Evolutionary conservation across 2,888 invertebrate genomes (phyloP).

Genomic region (Phragmatobia fuliginosa): DNA sequence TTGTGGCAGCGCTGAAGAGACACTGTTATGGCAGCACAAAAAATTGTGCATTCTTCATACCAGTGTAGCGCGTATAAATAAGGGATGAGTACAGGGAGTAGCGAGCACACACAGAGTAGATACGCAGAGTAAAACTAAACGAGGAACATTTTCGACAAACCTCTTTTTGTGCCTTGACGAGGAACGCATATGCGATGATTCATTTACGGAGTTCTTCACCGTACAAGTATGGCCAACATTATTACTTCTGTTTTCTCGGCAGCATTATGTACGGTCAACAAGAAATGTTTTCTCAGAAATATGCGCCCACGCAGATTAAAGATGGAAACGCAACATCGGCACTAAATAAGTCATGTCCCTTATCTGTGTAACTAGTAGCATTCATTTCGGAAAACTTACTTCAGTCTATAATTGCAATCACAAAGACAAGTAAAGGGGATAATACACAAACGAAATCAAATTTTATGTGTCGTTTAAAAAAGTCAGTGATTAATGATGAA

Average conservation of each 20-base stretch:
- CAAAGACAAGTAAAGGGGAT: constrained; percentile 35
- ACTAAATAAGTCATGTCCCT: constrained; percentile 84
- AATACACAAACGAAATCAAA: constrained; percentile 11
- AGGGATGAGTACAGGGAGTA: constrained; percentile 80
- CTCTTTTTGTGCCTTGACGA: constrained; percentile 82
- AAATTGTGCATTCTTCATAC: constrained; percentile 81
- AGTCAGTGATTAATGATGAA: constrained; percentile 12
- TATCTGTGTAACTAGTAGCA: constrained; percentile 75
- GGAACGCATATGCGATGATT: constrained; percentile 85
- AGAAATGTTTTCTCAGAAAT: constrained; percentile 85
- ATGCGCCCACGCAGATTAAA: constrained; percentile 85
- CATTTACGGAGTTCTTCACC: constrained; percentile 83
- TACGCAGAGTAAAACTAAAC: constrained; percentile 72
- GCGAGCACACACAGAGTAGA: constrained; percentile 60
- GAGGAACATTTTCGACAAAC: constrained; percentile 84
- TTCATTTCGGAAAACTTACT: constrained; percentile 67
- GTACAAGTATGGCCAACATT: constrained; percentile 83
- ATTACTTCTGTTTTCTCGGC: constrained; percentile 85
- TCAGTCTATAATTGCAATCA: constrained; percentile 63
- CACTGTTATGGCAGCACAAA: constrained; percentile 78
- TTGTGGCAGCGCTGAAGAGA: constrained; percentile 69
- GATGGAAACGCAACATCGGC: constrained; percentile 83
- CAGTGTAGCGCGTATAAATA: constrained; percentile 86
- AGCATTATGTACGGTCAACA: constrained; percentile 80
- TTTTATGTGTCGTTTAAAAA: constrained; percentile 14